Evolutionary conservation across 2,888 invertebrate species (phyloP), one percentile per base, ranked within the genome.

Genomic region (Protula sp.): DNA sequence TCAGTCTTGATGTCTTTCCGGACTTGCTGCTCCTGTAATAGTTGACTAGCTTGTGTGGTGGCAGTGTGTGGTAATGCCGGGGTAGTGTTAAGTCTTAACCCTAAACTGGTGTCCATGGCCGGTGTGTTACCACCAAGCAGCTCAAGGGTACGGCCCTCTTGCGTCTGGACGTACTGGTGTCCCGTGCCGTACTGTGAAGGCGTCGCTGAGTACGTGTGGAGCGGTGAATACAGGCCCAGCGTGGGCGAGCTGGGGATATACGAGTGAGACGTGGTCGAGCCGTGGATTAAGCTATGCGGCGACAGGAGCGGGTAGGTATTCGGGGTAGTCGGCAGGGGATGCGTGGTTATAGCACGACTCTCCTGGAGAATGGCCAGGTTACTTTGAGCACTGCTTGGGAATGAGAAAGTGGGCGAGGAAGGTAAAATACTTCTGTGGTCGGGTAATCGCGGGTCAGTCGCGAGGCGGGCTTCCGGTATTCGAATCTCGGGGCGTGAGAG

Each of bases 131-230:
- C 9, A 28, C 53, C 53, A 14, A 53, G 29, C 53, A 53, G 29
- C 29, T 53, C 53, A 5, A 53, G 22, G 5, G 53, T 53, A 28
- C 53, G 53, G 14, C 53, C 53, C 22, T 53, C 53, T 9, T 5
- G 24, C 5, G 53, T 53, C 14, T 29, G 54, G 9, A 29, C 5
- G 14, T 19, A 14, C 54, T 75, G 75, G n/a, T n/a, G n/a, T n/a
- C n/a, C n/a, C n/a, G n/a, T n/a, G n/a, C n/a, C n/a, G 26, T 74
- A 70, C 60, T 76, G 76, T 38, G 74, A 71, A 38, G 72, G 68
- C 5, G 67, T 63, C 5, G 68, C 61, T 9, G 29, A 14, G 5
- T 22, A n/a, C 27, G 71, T 70, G 30, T 71, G 66, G 58, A 80
- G 73, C 29, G 75, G 69, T 9, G 75, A 65, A 1, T 75, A 73